Conservation (phyloP, 2,113 vertebrate genomes). For the Silurus meridionalis region DNA sequence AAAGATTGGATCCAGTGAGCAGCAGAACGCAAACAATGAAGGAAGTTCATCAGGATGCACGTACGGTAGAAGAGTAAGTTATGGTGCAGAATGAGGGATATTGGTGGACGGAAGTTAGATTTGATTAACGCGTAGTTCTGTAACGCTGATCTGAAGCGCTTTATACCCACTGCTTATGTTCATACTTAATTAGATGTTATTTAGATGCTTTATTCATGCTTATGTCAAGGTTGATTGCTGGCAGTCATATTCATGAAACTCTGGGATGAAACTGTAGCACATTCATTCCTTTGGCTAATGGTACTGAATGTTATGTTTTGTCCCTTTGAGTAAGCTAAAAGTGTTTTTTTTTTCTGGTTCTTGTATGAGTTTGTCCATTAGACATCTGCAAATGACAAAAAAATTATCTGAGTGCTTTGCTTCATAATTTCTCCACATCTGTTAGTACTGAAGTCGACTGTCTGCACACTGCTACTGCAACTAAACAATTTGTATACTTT, state of each 20-base stretch:
- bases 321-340: background rate
- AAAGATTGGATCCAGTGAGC: background rate
- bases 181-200: background rate
- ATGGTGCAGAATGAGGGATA: background rate
- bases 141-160: background rate
- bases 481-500: background rate
- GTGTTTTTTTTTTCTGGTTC: background rate
- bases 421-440: too few relatives aligned
- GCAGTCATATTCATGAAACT: background rate
- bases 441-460: background rate
- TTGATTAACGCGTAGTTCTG: background rate
- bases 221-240: background rate
- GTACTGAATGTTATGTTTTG: background rate
- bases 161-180: background rate
- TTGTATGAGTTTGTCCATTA: background rate
- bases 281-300: background rate
- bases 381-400: too few relatives aligned
- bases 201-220: background rate
- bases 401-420: too few relatives aligned
- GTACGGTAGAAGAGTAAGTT: conserved; percentile 6
- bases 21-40: background rate
- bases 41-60: background rate
- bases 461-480: background rate
- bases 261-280: background rate
- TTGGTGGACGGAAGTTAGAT: background rate